Evolutionary conservation across 2,797 vertebrate genomes (phyloP).

Genomic region (Cossypha dichroa): DNA sequence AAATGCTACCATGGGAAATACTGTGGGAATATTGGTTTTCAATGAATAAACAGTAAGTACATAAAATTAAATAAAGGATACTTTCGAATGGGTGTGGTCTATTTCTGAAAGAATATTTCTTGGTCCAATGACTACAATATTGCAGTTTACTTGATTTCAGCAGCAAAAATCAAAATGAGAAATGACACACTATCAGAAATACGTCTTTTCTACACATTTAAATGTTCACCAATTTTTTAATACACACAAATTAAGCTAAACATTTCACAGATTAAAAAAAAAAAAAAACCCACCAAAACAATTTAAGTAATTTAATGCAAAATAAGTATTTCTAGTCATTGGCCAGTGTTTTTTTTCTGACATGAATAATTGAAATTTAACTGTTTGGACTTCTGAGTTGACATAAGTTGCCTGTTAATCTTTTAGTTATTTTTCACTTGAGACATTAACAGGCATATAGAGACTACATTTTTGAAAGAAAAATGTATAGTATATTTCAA

Average conservation of each 20-base stretch:
- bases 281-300: too few species aligned
- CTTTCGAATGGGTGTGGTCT: not conserved
- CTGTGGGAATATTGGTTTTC: not conserved
- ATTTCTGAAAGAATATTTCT: not conserved
- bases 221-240: not conserved
- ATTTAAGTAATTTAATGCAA: not conserved
- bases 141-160: not conserved
- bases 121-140: not conserved
- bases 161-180: not conserved
- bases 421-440: not conserved
- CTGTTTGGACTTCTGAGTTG: not conserved
- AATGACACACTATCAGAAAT: not conserved
- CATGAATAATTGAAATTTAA: not conserved
- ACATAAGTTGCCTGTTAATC: not conserved
- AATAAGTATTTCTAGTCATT: not conserved
- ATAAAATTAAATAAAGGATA: not conserved
- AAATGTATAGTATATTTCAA: not conserved
- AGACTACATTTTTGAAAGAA: not conserved
- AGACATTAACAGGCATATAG: not conserved
- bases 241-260: not conserved
- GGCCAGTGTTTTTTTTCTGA: not conserved
- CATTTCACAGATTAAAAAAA: not conserved
- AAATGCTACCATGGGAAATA: not conserved
- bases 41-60: not conserved
- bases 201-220: not conserved